These are phyloP conservation scores for Loxodonta africana DNA, from an alignment of 2,113 vertebrate genomes.

Conservation along the genomic window DNA sequence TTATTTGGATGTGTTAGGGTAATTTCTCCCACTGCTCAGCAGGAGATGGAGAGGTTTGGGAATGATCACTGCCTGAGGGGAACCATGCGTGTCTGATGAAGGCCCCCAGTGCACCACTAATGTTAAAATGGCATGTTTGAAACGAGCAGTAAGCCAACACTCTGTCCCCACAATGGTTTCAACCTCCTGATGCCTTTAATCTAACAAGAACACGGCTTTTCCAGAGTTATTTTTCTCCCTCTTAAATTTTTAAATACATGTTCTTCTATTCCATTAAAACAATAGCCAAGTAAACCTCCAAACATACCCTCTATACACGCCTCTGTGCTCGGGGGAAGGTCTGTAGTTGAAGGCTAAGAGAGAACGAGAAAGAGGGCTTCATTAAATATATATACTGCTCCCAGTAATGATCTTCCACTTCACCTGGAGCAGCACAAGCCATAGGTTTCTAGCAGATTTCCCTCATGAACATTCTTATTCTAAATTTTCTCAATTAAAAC, in stretches of 20 bases:
- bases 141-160: fast-evolving
- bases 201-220: neutral
- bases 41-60: neutral
- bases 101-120: neutral
- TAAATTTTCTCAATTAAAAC: neutral
- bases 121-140: neutral
- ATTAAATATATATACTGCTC: neutral
- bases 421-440: neutral
- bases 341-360: neutral
- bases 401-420: neutral
- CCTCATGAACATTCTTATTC: neutral
- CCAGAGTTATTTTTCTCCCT: constrained; percentile 26
- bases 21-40: neutral
- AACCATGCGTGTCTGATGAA: neutral
- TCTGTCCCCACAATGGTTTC: fast-evolving
- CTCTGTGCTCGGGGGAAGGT: neutral
- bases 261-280: neutral
- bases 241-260: constrained; percentile 39
- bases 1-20: neutral
- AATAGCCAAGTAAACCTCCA: neutral
- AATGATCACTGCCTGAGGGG: neutral
- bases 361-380: neutral
- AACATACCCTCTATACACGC: neutral
- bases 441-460: neutral
- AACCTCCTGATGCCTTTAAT: neutral